These are phyloP conservation scores for Harmothoe impar DNA, from an alignment of 2,888 invertebrate species.

Conservation along the genomic window DNA sequence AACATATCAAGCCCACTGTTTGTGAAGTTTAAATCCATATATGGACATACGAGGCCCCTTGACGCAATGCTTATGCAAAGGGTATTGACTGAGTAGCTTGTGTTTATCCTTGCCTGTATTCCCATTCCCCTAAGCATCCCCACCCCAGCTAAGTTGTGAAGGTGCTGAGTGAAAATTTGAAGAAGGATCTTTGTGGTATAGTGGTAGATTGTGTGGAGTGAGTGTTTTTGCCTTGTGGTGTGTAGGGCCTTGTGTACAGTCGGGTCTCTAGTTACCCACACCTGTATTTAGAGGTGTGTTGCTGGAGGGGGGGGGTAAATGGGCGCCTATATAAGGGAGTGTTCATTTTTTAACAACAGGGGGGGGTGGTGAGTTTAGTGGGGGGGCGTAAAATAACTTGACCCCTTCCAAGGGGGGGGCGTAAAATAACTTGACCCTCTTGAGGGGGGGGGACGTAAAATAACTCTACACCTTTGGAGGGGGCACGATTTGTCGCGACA, in stretches of 20 bases:
- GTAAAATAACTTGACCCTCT: no score
- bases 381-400: no score
- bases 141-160: neutral
- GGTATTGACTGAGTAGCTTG: neutral
- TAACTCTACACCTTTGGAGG: no score
- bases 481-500: no score
- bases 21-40: neutral
- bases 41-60: neutral
- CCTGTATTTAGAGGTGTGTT: conserved; percentile 30
- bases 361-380: no score
- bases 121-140: neutral
- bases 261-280: neutral
- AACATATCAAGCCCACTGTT: neutral
- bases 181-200: neutral
- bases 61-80: neutral
- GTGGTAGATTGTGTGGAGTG: neutral
- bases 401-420: no score
- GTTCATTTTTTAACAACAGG: no score
- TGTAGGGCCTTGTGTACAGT: neutral
- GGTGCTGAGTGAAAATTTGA: neutral
- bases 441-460: no score
- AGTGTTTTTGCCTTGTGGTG: conserved; percentile 7
- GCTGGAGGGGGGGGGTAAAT: neutral
- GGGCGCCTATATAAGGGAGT: no score
- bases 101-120: neutral